phyloP scores from a whole-genome alignment of 2,113 vertebrate species.

The Centropus bengalensis region DNA sequence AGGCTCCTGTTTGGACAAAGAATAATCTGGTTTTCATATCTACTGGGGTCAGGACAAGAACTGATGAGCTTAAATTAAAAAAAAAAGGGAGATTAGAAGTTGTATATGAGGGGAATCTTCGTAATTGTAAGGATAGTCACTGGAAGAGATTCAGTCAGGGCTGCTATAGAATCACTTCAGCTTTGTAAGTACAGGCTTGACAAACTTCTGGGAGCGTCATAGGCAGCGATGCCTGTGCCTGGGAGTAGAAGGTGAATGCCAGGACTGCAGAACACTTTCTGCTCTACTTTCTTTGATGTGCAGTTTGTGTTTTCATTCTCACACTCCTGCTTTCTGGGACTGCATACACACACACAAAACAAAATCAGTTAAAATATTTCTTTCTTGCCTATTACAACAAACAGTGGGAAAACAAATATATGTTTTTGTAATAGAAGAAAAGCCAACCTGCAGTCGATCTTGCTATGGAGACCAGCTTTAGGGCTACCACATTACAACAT shows the following conservation, averaged over 20 bases:
- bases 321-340: not conserved
- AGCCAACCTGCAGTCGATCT: not conserved
- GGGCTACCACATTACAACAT: conserved; percentile 30
- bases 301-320: not conserved
- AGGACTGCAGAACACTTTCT: not conserved
- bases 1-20: not conserved
- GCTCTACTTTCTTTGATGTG: not conserved
- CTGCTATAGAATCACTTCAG: not conserved
- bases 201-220: not conserved
- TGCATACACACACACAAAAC: not conserved
- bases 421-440: not conserved
- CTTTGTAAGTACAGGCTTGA: not conserved
- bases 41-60: not conserved
- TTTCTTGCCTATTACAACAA: not conserved
- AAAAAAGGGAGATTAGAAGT: not conserved
- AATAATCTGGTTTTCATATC: not conserved
- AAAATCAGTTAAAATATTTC: not conserved
- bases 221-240: not conserved
- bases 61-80: not conserved
- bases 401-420: not conserved
- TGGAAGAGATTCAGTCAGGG: not conserved
- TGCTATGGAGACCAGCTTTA: not conserved
- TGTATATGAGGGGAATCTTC: not conserved
- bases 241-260: not conserved
- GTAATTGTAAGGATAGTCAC: not conserved